A percentile compares a stretch with the other conserved stretches of the same genome.
Conservation (phyloP, 2,113 vertebrate species). For the Blennius ocellaris region DNA sequence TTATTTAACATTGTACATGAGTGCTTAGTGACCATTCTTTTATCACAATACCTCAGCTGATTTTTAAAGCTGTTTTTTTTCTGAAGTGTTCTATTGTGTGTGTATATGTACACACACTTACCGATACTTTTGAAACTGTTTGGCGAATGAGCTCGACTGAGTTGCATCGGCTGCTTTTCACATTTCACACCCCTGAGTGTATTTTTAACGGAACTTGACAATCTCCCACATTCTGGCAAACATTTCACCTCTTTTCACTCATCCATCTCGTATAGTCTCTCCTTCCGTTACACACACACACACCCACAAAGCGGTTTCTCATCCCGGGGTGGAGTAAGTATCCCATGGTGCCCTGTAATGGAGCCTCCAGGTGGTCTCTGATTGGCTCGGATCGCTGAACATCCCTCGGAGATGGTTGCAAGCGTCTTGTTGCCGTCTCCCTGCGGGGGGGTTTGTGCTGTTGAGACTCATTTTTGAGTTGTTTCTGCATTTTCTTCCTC, state of each 20-base stretch:
- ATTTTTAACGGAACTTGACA: conserved; percentile 38
- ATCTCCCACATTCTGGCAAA: conserved; percentile 37
- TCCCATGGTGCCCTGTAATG: conserved; percentile 73
- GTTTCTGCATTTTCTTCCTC: conserved; percentile 42
- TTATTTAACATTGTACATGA: conserved; percentile 17
- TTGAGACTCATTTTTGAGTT: conserved; percentile 47
- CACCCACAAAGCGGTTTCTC: conserved; percentile 45
- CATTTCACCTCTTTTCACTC: neutral
- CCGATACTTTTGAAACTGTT: conserved; percentile 19
- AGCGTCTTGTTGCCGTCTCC: conserved; percentile 44
- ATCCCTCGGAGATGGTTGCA: conserved; percentile 49
- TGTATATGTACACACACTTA: neutral
- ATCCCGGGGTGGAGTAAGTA: conserved; percentile 35
- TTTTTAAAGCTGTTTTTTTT: conserved; percentile 6
- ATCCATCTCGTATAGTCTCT: conserved; percentile 9
- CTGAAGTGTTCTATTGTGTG: neutral
- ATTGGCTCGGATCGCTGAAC: conserved; percentile 65
- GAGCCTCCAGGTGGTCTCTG: conserved; percentile 73
- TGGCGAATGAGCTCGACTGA: neutral
- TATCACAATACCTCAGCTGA: conserved; percentile 15
- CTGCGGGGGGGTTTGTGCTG: conserved; percentile 45
- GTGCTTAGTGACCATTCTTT: conserved; percentile 1
- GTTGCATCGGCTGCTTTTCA: conserved; percentile 3
- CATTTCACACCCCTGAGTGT: conserved; percentile 24
- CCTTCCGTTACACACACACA: conserved; percentile 19